phyloP scores from a whole-genome alignment of 2,797 vertebrate genomes.

The Protosalanx chinensis region DNA sequence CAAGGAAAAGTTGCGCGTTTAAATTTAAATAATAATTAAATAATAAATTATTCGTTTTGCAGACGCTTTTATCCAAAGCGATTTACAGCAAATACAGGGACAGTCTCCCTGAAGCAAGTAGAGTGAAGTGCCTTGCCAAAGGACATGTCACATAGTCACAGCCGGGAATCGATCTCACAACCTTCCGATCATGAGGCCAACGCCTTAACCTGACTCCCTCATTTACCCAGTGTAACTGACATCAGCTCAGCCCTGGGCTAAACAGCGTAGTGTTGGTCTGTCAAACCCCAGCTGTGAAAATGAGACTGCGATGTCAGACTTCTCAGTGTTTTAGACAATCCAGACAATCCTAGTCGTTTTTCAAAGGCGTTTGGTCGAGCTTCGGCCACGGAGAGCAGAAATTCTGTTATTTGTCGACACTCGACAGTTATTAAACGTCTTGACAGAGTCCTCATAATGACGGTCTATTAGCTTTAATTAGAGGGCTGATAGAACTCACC shows the following conservation, averaged over 20 bases:
- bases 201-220: too few relatives aligned
- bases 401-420: conserved; percentile 43
- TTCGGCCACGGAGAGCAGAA: not conserved
- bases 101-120: too few relatives aligned
- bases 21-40: too few relatives aligned
- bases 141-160: too few relatives aligned
- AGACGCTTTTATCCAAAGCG: too few relatives aligned
- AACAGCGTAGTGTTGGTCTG: not conserved
- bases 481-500: conserved; percentile 53
- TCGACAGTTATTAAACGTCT: conserved; percentile 58
- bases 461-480: conserved; percentile 62
- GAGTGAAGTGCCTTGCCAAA: too few relatives aligned
- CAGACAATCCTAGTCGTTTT: conserved; percentile 1
- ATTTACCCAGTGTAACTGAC: not conserved
- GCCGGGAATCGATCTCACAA: too few relatives aligned
- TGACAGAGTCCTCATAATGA: conserved; percentile 68
- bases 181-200: too few relatives aligned
- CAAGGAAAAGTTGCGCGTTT: not conserved
- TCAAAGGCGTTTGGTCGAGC: not conserved
- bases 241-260: not conserved
- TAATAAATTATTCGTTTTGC: too few relatives aligned
- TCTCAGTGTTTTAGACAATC: conserved; percentile 13
- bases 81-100: too few relatives aligned
- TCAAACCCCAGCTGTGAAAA: conserved; percentile 4
- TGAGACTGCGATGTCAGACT: conserved; percentile 11